Evolutionary conservation across 2,797 vertebrate genomes (phyloP).

Genomic region (Macrochelys suwanniensis): DNA sequence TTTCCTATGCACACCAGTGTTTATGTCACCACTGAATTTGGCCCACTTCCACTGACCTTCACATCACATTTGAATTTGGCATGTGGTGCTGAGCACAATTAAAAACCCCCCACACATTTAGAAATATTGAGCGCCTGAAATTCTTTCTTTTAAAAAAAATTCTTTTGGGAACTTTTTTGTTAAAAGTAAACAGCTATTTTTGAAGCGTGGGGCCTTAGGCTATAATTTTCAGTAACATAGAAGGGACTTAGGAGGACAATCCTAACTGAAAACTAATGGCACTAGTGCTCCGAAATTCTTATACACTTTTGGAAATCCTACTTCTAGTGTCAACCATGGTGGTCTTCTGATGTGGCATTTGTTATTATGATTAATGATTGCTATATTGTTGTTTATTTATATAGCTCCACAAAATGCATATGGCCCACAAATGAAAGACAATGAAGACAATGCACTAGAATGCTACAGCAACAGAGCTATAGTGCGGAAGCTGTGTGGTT

Average conservation of each 20-base stretch:
- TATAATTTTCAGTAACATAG: neutral
- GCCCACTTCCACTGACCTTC: neutral
- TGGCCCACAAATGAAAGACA: neutral
- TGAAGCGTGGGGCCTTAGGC: neutral
- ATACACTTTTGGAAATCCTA: neutral
- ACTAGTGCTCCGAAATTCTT: neutral
- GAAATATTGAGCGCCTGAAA: neutral
- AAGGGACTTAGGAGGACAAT: neutral
- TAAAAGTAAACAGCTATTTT: neutral
- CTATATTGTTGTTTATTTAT: neutral
- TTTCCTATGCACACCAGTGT: fast-evolving
- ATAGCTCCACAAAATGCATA: neutral
- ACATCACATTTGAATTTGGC: neutral
- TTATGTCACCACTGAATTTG: neutral
- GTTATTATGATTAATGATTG: neutral
- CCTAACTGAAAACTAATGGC: neutral
- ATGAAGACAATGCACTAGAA: neutral
- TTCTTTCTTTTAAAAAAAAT: neutral
- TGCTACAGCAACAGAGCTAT: neutral
- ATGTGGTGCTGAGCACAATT: neutral
- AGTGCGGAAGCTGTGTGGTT: neutral
- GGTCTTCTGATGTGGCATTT: neutral
- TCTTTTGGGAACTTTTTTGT: neutral
- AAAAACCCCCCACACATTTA: neutral
- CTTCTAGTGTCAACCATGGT: neutral